phyloP scores from a whole-genome alignment of 2,113 vertebrate species.

The Ariopsis seemanni region DNA sequence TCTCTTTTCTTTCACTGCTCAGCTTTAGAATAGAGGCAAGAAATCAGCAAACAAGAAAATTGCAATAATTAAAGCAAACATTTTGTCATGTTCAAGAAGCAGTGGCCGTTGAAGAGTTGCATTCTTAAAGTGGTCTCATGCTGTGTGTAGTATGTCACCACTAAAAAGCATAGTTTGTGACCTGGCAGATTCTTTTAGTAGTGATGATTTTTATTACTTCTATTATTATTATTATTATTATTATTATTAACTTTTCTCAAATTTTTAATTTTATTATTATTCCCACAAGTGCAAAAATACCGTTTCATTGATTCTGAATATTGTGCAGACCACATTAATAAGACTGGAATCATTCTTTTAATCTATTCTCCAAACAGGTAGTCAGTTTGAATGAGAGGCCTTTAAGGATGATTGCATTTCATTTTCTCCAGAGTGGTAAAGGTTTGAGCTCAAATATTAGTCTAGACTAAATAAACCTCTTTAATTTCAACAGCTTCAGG shows the following conservation, averaged over 20 bases:
- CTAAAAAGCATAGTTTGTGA: not conserved
- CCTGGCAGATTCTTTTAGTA: not conserved
- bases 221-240: not conserved
- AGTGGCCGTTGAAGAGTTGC: not conserved
- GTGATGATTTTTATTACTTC: not conserved
- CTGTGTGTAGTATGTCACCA: not conserved
- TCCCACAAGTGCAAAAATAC: not conserved
- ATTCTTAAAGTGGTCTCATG: not conserved
- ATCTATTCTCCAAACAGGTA: constrained; percentile 4
- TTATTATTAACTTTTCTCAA: not conserved
- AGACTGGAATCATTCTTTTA: constrained; percentile 17
- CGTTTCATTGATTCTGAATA: constrained; percentile 20
- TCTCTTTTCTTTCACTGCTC: not conserved
- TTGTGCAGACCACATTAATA: not conserved
- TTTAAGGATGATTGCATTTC: constrained; percentile 15
- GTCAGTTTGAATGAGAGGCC: not conserved
- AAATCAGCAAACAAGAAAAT: constrained; percentile 5
- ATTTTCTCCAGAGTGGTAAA: not conserved
- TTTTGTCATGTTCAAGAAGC: not conserved
- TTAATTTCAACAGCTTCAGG: constrained; percentile 6
- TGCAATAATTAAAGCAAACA: constrained; percentile 12
- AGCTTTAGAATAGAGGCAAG: not conserved
- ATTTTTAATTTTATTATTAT: not conserved
- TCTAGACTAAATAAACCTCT: not conserved
- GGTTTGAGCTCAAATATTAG: constrained; percentile 25